Evolutionary conservation across 2,797 vertebrate genomes (phyloP).

Genomic region (Brachyrhaphis roseni): DNA sequence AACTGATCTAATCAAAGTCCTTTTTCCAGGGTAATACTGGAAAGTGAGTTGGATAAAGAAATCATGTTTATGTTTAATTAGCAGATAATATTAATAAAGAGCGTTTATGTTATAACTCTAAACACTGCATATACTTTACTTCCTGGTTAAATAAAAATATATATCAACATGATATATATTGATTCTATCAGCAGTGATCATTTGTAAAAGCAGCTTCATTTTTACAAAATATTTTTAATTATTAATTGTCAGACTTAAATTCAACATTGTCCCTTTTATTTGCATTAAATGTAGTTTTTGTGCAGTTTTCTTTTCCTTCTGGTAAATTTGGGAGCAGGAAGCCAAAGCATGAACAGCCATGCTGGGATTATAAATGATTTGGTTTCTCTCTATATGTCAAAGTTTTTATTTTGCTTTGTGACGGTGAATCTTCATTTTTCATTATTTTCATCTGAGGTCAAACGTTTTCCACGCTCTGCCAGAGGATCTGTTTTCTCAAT

Average conservation of each 20-base stretch:
- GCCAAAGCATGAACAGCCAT: not conserved
- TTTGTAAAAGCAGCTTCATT: not conserved
- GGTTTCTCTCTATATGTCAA: not conserved
- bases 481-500: no score
- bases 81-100: no score
- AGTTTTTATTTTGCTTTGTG: not conserved
- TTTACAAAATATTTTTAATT: not conserved
- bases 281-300: not conserved
- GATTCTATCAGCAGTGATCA: not conserved
- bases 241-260: not conserved
- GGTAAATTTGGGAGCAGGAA: not conserved
- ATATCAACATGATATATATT: not conserved
- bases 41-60: no score
- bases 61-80: no score
- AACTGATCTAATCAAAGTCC: no score
- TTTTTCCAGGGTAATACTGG: no score
- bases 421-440: not conserved
- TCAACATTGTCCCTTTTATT: not conserved
- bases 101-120: not conserved
- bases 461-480: not conserved
- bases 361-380: not conserved
- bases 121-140: not conserved
- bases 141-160: not conserved
- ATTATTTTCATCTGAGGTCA: constrained; percentile 5
- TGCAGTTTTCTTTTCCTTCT: not conserved